Percentiles rank a stretch among this genome's conserved stretches.
phyloP scores from a whole-genome alignment of 2,113 vertebrate species.

The Climacteris rufus region DNA sequence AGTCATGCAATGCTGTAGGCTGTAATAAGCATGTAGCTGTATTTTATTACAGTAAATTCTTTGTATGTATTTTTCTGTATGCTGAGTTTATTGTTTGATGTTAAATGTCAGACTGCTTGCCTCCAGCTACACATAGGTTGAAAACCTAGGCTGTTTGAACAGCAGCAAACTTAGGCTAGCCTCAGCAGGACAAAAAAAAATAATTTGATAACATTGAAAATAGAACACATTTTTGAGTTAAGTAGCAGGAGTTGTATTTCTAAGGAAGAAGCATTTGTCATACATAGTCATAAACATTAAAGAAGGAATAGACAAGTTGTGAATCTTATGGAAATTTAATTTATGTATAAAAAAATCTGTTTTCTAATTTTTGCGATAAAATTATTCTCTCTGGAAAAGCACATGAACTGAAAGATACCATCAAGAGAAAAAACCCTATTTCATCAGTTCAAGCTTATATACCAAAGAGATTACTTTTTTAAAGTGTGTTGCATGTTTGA shows the following conservation, averaged over 20 bases:
- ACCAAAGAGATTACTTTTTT: background rate
- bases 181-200: background rate
- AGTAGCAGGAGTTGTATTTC: background rate
- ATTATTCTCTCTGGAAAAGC: background rate
- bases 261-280: background rate
- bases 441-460: background rate
- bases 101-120: background rate
- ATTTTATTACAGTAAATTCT: slow-evolving; percentile 16
- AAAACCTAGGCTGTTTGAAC: background rate
- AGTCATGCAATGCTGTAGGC: background rate
- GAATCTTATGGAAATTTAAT: background rate
- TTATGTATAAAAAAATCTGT: background rate
- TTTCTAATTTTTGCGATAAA: background rate
- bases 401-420: background rate
- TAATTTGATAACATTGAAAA: background rate
- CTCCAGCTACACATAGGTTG: background rate
- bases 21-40: background rate
- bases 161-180: background rate
- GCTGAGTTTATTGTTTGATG: slow-evolving; percentile 30
- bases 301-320: background rate
- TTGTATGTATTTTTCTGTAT: background rate
- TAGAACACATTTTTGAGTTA: background rate
- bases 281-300: background rate
- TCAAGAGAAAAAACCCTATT: background rate
- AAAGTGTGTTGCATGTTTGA: background rate